A percentile compares a stretch with the other conserved stretches of the same genome.
These are phyloP conservation scores for Plebejus argus DNA, from an alignment of 2,888 invertebrate genomes.

Conservation along the genomic window DNA sequence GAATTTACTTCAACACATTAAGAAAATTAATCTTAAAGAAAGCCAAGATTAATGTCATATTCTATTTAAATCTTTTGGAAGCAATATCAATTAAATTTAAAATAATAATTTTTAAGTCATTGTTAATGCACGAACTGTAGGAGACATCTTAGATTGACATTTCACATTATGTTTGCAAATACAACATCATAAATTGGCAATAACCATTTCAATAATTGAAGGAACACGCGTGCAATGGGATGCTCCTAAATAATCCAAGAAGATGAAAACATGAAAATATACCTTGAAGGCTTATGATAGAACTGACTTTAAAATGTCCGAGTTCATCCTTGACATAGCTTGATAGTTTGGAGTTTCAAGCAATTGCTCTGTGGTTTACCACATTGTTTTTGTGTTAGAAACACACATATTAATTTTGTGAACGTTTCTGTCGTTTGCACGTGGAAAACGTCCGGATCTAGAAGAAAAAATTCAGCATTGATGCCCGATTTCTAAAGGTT, in stretches of 20 bases:
- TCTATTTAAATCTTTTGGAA: background rate
- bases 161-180: background rate
- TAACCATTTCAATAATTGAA: background rate
- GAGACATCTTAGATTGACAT: slow-evolving; percentile 1
- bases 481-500: no score
- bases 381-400: slow-evolving; percentile 14
- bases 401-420: slow-evolving; percentile 1
- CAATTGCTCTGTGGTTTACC: slow-evolving; percentile 9
- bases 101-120: no score
- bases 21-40: no score
- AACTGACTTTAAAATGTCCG: background rate
- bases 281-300: background rate
- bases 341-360: background rate
- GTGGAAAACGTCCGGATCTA: background rate
- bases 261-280: background rate
- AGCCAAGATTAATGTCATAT: no score
- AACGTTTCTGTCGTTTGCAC: background rate
- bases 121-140: no score
- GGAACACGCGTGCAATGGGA: slow-evolving; percentile 14
- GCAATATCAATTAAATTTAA: background rate
- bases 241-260: slow-evolving; percentile 4
- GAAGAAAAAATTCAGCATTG: no score
- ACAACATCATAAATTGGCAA: background rate
- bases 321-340: slow-evolving; percentile 12
- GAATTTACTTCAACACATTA: no score